Percentiles rank a stretch among this genome's conserved stretches.
Conservation (phyloP, 92 coral and sea anemone species). For the Porites rus region DNA sequence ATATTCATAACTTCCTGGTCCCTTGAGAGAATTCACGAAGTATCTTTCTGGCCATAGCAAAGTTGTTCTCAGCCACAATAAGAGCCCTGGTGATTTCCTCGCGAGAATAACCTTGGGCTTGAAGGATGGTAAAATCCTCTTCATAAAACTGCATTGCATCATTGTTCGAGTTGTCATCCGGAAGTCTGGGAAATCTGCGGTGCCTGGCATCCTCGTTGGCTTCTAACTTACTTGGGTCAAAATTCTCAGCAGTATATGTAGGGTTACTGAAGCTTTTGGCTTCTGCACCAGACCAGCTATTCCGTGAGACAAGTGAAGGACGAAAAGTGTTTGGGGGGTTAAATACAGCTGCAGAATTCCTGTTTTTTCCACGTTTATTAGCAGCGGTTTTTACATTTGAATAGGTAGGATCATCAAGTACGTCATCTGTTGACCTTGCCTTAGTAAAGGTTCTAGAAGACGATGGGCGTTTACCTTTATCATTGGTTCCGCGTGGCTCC, state of each 20-base stretch:
- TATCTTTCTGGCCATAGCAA: conserved; percentile 99
- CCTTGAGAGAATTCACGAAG: conserved; percentile 90
- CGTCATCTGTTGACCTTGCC: conserved; percentile 74
- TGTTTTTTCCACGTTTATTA: conserved; percentile 13
- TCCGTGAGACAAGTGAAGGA: conserved; percentile 60
- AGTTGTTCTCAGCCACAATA: conserved; percentile 97
- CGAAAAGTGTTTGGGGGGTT: conserved; percentile 32
- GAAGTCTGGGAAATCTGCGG: conserved; percentile 44
- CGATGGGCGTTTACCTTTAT: conserved; percentile 10
- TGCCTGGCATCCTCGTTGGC: conserved; percentile 41
- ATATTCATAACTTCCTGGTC: conserved; percentile 33
- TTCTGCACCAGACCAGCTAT: conserved; percentile 89
- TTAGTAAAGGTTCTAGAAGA: conserved; percentile 49
- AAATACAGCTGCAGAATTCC: conserved; percentile 16
- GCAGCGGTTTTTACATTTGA: conserved; percentile 44
- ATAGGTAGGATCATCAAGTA: conserved; percentile 49
- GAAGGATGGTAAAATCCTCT: conserved; percentile 97
- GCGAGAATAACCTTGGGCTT: conserved; percentile 93
- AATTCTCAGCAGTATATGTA: conserved; percentile 72
- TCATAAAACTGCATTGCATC: conserved; percentile 92
- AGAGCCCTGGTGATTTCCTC: conserved; percentile 96
- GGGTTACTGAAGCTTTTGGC: conserved; percentile 89
- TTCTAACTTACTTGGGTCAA: conserved; percentile 77
- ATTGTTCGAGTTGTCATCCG: conserved; percentile 29
- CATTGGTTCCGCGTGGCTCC: background rate